Evolutionary conservation across 1,140 invertebrate genomes (phyloP).

Genomic region (Popillia japonica): DNA sequence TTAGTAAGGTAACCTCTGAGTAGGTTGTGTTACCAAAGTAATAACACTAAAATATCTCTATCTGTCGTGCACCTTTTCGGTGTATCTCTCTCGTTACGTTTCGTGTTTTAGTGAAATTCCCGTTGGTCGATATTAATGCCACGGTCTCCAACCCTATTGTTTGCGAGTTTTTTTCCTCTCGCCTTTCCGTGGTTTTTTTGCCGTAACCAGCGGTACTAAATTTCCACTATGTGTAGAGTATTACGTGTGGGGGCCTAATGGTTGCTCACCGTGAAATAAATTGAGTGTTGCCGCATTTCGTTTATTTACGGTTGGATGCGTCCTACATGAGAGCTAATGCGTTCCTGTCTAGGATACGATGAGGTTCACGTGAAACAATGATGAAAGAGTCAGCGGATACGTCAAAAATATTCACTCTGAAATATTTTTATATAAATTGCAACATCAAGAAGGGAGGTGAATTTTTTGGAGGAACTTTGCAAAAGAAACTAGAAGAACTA

Average conservation of each 20-base stretch:
- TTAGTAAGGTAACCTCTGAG: background rate
- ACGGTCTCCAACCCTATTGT: background rate
- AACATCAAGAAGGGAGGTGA: too few relatives aligned
- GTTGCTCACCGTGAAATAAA: slow-evolving; percentile 27
- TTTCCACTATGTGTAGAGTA: background rate
- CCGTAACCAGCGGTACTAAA: background rate
- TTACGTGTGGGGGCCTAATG: background rate
- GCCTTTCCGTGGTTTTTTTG: background rate
- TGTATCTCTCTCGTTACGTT: background rate
- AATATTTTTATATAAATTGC: too few relatives aligned
- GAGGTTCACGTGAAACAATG: too few relatives aligned
- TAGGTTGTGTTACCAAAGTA: background rate
- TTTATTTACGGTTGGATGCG: slow-evolving; percentile 23
- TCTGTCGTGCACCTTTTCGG: background rate
- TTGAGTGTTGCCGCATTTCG: slow-evolving; percentile 27
- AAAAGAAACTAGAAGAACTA: too few relatives aligned
- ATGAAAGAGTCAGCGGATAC: too few relatives aligned
- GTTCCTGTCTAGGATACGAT: background rate
- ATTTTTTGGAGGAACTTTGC: too few relatives aligned
- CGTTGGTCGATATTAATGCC: slow-evolving; percentile 24
- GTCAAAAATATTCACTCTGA: too few relatives aligned
- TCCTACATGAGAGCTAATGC: background rate
- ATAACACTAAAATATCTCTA: background rate
- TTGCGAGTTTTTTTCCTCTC: background rate
- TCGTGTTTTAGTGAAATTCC: slow-evolving; percentile 31